phyloP scores from a whole-genome alignment of 2,888 invertebrate genomes.

The Melipona bicolor region DNA sequence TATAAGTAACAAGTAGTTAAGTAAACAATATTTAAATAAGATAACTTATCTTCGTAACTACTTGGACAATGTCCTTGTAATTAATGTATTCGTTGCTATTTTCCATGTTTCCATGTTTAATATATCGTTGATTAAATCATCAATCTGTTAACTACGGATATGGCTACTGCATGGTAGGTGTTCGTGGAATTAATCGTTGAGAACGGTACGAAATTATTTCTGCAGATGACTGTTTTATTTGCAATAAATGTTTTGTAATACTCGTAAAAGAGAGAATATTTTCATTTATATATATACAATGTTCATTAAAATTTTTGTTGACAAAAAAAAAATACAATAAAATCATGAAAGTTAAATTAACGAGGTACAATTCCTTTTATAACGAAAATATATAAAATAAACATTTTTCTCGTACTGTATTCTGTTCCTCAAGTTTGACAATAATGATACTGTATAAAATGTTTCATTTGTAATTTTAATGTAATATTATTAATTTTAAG shows the following conservation, averaged over 20 bases:
- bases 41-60: background rate
- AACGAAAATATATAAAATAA: background rate
- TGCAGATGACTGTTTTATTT: background rate
- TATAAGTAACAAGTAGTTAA: slow-evolving; percentile 5
- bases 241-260: background rate
- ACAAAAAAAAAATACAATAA: background rate
- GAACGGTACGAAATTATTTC: slow-evolving; percentile 36
- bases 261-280: background rate
- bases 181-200: slow-evolving; percentile 34
- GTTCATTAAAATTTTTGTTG: background rate
- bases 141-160: slow-evolving; percentile 31
- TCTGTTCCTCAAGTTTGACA: background rate
- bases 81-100: slow-evolving; percentile 59
- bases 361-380: background rate
- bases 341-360: background rate
- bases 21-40: slow-evolving; percentile 15
- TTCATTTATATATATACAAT: no score
- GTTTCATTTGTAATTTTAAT: background rate
- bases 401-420: background rate
- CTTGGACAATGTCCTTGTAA: slow-evolving; percentile 43
- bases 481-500: background rate
- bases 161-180: slow-evolving; percentile 20
- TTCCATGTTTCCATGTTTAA: slow-evolving; percentile 64
- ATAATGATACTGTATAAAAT: background rate
- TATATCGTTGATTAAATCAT: slow-evolving; percentile 54